Evolutionary conservation across 2,113 vertebrate genomes (phyloP), one percentile per base, ranked within the genome.

Genomic region (Erpornis zantholeuca): DNA sequence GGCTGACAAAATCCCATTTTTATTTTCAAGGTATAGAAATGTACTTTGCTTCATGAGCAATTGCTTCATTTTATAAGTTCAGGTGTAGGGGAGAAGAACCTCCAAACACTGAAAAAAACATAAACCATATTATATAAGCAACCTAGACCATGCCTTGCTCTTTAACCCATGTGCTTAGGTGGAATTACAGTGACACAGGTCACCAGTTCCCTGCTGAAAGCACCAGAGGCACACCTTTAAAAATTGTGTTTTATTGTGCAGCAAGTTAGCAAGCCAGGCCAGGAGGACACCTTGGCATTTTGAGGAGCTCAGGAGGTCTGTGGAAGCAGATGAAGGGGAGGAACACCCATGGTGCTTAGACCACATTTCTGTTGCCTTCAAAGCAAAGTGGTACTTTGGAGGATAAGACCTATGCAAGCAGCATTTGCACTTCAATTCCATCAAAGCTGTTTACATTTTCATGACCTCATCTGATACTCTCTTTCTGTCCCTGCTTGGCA

Each of bases 371-470:
- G 7, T 50, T 93, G 69, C 93, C 95, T 75, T 84, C 56, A 63
- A 86, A 86, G 86, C 90, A 94, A 75, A 77, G n/a, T 22, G 33
- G 38, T 91, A 4, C n/a, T 24, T 11, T 9, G 22, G 36, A 90
- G 49, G 40, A 5, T 68, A 80, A 93, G 78, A 75, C 36, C 40
- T 79, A 12, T 49, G 44, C 35, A 82, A 88, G 28, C 53, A 92
- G 15, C 17, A 87, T 76, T 93, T 87, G 70, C 44, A 53, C 38
- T 91, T 94, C 84, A 86, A 7, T 86, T 82, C 66, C 42, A 36
- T 42, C 57, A 70, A 66, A 88, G 78, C 29, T 90, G 61, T 95
- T 93, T 93, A 72, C 11, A 36, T 88, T 69, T 85, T 66, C 36
- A 42, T 65, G 53, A 47, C 73, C 40, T 66, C 19, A 33, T n/a